phyloP scores from a whole-genome alignment of 2,888 invertebrate genomes.

The Notodonta ziczac region DNA sequence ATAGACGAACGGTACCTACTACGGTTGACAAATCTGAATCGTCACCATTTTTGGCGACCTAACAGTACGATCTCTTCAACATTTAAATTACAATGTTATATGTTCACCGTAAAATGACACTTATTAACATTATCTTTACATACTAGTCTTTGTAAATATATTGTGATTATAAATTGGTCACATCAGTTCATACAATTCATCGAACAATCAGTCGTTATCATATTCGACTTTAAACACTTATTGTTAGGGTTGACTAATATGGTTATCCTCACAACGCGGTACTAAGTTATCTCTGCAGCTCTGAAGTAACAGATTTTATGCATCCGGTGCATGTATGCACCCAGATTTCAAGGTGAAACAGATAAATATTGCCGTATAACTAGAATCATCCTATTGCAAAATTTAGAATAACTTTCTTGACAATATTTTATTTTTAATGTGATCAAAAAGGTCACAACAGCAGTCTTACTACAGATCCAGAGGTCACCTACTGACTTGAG shows the following conservation, averaged over 20 bases:
- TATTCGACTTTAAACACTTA: slow-evolving; percentile 6
- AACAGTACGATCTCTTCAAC: too few species aligned
- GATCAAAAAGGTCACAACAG: too few species aligned
- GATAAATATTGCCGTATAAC: too few species aligned
- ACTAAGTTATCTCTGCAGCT: not conserved
- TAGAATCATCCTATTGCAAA: too few species aligned
- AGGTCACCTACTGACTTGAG: too few species aligned
- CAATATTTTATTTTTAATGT: too few species aligned
- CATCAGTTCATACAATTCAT: not conserved
- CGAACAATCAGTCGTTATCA: slow-evolving; percentile 1
- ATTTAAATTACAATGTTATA: not conserved
- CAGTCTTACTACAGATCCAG: too few species aligned
- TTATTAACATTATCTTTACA: slow-evolving; percentile 21
- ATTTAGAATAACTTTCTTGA: too few species aligned
- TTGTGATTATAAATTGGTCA: slow-evolving; percentile 12
- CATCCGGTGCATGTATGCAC: not conserved
- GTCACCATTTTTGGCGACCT: too few species aligned
- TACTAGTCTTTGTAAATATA: slow-evolving; percentile 41
- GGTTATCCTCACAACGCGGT: not conserved
- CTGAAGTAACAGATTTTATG: not conserved
- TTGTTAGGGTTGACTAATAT: slow-evolving; percentile 2
- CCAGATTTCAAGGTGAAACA: too few species aligned
- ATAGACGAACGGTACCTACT: too few species aligned
- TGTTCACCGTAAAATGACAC: not conserved
- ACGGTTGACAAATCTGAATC: too few species aligned